Evolutionary conservation across 2,113 vertebrate genomes (phyloP), one percentile per base, ranked within the genome.

Genomic region (Polypterus bichir): DNA sequence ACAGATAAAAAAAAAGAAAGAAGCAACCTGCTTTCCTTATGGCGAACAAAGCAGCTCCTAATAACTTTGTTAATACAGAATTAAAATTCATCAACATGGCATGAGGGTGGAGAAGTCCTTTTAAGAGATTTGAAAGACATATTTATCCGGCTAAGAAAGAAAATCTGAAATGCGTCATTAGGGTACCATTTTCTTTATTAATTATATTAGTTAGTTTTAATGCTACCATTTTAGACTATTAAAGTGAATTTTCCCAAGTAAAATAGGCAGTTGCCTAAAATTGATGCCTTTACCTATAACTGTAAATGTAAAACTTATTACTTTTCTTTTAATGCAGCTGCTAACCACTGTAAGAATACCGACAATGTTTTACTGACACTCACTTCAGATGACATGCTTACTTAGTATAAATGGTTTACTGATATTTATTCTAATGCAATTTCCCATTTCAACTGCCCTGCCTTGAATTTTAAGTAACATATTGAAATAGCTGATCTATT

Each of bases 1-100:
- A 83, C 82, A 80, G n/a, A 46, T 53, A 48, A 44, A 62, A 57
- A 59, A 44, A 48, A 10, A 7, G 9, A 45, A 49, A 49, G 9
- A 48, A 76, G 74, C 76, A 72, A 78, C 66, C 79, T 73, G 68
- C 77, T 79, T 73, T 81, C 82, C 54, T 78, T 74, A 77, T 75
- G 80, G 74, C 66, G 75, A 70, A 86, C 81, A 84, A 87, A 87
- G 81, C 79, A 80, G 80, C 83, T 83, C 78, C 79, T 86, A 86
- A 88, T 78, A 73, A 86, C 79, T 62, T 53, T 46, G 55, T 62
- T 48, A 62, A 59, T 10, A 49, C 60, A 62, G 56, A 66, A 66
- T 66, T 66, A n/a, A 62, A 59, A 62, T 66, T 62, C 49, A 59
- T 48, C 54, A 59, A 49, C 54, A 59, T 53, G 60, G 49, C 55